These are phyloP conservation scores for Macrobrachium rosenbergii DNA, from an alignment of 1,140 invertebrate species.

Conservation along the genomic window DNA sequence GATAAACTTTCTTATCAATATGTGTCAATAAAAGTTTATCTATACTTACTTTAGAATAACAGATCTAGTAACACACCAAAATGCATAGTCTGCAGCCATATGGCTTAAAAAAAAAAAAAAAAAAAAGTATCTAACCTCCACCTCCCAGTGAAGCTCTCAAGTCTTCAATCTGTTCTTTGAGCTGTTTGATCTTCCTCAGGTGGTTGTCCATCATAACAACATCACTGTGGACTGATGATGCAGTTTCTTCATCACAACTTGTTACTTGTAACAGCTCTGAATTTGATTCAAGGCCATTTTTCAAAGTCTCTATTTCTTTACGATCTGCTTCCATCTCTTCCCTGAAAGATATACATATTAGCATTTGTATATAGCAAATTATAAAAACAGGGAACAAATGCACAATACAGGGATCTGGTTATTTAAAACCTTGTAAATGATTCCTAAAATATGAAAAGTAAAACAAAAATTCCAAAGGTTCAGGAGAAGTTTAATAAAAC, in stretches of 20 bases:
- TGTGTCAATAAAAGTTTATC: too few species aligned
- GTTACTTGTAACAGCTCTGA: slow-evolving; percentile 37
- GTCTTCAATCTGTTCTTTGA: slow-evolving; percentile 44
- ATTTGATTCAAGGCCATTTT: slow-evolving; percentile 27
- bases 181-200: slow-evolving; percentile 38
- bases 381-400: too few species aligned
- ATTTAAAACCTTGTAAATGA: too few species aligned
- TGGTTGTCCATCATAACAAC: slow-evolving; percentile 40
- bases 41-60: too few species aligned
- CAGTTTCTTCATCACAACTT: slow-evolving; percentile 38
- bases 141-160: slow-evolving; percentile 35
- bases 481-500: too few species aligned
- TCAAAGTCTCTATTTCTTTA: slow-evolving; percentile 35
- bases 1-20: too few species aligned
- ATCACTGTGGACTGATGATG: slow-evolving; percentile 32
- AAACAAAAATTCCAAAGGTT: too few species aligned
- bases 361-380: too few species aligned
- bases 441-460: too few species aligned
- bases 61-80: background rate
- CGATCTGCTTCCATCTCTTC: slow-evolving; percentile 32
- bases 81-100: background rate
- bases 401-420: too few species aligned
- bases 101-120: background rate
- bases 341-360: background rate
- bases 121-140: slow-evolving; percentile 18